Evolutionary conservation across 2,797 vertebrate genomes (phyloP).

Genomic region (Megaceryle alcyon): DNA sequence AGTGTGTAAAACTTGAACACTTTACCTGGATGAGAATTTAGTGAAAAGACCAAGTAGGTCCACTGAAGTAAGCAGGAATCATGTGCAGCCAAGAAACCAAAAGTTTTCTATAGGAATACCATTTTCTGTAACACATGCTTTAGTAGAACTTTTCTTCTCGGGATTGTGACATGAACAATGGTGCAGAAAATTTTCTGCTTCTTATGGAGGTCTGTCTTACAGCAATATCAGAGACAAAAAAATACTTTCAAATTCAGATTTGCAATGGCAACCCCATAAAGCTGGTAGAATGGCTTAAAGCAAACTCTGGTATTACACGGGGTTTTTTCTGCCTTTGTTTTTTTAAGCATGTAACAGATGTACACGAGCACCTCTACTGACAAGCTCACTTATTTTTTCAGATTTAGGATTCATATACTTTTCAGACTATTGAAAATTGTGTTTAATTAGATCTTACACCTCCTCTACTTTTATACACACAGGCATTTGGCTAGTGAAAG

Average conservation of each 20-base stretch:
- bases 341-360: not conserved
- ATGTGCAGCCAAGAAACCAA: not conserved
- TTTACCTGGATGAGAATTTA: not conserved
- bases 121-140: not conserved
- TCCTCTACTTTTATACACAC: not conserved
- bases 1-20: not conserved
- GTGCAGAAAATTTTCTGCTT: not conserved
- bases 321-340: not conserved
- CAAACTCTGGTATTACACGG: not conserved
- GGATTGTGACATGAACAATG: not conserved
- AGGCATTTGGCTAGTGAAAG: not conserved
- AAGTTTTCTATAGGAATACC: not conserved
- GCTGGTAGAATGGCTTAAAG: not conserved
- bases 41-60: not conserved
- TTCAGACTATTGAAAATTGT: not conserved
- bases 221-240: not conserved
- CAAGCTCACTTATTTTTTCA: not conserved
- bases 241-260: not conserved
- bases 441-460: not conserved
- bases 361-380: not conserved
- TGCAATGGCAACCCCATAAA: not conserved
- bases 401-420: not conserved
- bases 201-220: not conserved
- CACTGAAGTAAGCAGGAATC: not conserved
- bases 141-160: not conserved